Conservation (phyloP, 2,888 invertebrate genomes). For the Escarpia spicata region DNA sequence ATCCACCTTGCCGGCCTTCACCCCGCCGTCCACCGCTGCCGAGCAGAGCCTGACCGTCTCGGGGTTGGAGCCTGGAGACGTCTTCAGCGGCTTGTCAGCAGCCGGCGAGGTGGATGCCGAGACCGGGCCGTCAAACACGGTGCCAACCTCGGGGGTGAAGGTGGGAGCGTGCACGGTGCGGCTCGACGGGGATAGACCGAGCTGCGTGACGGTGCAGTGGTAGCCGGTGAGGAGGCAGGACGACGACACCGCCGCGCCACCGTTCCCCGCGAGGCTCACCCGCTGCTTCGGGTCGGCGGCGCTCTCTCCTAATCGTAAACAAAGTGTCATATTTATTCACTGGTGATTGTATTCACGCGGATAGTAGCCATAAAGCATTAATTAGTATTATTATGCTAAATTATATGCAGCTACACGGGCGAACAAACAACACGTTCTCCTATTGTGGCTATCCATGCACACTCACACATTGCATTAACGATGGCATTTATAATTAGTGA, state of each 20-base stretch:
- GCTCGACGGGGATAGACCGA: conserved; percentile 38
- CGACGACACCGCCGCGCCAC: background rate
- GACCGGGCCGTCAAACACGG: conserved; percentile 35
- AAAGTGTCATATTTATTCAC: background rate
- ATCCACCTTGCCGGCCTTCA: background rate
- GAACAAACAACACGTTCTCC: no score
- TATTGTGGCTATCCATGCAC: no score
- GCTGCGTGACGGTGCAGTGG: conserved; percentile 49
- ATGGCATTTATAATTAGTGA: no score
- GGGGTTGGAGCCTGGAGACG: background rate
- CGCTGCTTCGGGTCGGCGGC: background rate
- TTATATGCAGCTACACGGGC: no score
- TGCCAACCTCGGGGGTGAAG: conserved; percentile 56
- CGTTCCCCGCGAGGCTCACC: background rate
- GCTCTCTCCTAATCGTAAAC: background rate
- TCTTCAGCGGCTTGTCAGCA: background rate
- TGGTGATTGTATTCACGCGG: background rate
- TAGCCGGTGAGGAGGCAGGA: conserved; percentile 32
- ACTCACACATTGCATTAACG: no score
- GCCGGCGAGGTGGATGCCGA: background rate
- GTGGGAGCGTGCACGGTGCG: conserved; percentile 56
- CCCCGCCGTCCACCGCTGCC: background rate
- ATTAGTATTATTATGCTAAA: background rate
- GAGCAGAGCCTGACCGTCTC: background rate
- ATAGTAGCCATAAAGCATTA: background rate